Conservation (phyloP, 2,888 invertebrate species). For the Apeira syringaria region DNA sequence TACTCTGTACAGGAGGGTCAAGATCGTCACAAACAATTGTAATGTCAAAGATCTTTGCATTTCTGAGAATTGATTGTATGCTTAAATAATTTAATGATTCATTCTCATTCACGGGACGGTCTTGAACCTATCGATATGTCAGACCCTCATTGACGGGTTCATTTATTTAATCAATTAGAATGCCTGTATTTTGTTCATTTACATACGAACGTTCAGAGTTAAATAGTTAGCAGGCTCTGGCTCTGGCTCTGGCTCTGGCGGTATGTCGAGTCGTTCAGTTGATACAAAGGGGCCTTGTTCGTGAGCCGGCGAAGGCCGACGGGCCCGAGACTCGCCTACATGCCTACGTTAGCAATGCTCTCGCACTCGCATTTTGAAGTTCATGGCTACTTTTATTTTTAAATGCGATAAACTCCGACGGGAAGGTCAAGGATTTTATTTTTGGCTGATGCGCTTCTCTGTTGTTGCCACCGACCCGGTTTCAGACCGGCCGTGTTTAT, state of each 20-base stretch:
- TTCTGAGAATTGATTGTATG: conserved; percentile 26
- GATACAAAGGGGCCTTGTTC: conserved; percentile 76
- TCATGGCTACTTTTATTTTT: conserved; percentile 79
- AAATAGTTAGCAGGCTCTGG: conserved; percentile 23
- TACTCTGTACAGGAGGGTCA: too few species aligned
- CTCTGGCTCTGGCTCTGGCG: too few species aligned
- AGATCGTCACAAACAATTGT: conserved; percentile 24
- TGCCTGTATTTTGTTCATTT: conserved; percentile 13
- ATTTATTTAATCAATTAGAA: conserved; percentile 24
- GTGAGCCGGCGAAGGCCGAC: conserved; percentile 77
- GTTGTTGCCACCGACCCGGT: conserved; percentile 64
- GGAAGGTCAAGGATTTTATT: conserved; percentile 78
- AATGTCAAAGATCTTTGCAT: conserved; percentile 24
- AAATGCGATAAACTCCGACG: conserved; percentile 63
- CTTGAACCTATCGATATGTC: conserved; percentile 28
- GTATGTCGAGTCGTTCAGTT: conserved; percentile 37
- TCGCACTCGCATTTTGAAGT: conserved; percentile 63
- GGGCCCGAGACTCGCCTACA: conserved; percentile 62
- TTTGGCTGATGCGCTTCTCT: conserved; percentile 66
- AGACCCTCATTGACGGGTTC: conserved; percentile 16
- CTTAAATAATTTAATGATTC: conserved; percentile 26
- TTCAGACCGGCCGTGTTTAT: conserved; percentile 50
- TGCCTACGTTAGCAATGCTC: conserved; percentile 61
- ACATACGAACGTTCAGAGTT: neutral
- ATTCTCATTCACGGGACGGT: conserved; percentile 21